phyloP scores from a whole-genome alignment of 2,888 invertebrate species.

The Apotomis betuletana region DNA sequence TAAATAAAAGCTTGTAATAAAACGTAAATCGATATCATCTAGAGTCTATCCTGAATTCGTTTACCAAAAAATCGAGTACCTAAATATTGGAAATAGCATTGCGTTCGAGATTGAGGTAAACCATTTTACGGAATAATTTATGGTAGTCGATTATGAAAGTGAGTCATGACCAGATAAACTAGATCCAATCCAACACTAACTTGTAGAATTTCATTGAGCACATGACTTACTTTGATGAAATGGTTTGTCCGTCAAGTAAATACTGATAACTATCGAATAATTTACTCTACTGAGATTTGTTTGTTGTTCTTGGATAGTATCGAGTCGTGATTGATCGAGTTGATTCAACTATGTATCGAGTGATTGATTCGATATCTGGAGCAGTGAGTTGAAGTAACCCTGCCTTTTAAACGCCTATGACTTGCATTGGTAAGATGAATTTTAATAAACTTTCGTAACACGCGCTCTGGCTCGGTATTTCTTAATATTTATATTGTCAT shows the following conservation, averaged over 20 bases:
- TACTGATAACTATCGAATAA: constrained; percentile 29
- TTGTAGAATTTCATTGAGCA: constrained; percentile 31
- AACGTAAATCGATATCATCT: not conserved
- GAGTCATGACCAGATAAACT: constrained; percentile 20
- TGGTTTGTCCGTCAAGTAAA: constrained; percentile 29
- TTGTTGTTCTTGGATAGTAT: constrained; percentile 29
- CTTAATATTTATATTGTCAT: constrained; percentile 3
- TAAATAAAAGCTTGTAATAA: too few relatives aligned
- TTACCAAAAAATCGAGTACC: not conserved
- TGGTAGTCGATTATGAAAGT: constrained; percentile 28
- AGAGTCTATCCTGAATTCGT: not conserved
- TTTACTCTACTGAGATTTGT: constrained; percentile 36
- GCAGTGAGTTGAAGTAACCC: constrained; percentile 50
- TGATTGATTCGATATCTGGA: constrained; percentile 44
- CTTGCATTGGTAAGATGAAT: constrained; percentile 33
- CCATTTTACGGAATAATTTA: constrained; percentile 13
- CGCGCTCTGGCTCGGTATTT: constrained; percentile 13
- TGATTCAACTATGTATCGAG: constrained; percentile 41
- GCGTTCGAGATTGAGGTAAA: constrained; percentile 1
- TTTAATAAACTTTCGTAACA: constrained; percentile 46
- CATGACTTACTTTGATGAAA: constrained; percentile 22
- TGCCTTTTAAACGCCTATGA: constrained; percentile 51
- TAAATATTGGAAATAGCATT: not conserved
- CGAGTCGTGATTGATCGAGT: constrained; percentile 37
- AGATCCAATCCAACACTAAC: not conserved